Evolutionary conservation across 2,113 vertebrate genomes (phyloP).

Genomic region (Gambusia affinis): DNA sequence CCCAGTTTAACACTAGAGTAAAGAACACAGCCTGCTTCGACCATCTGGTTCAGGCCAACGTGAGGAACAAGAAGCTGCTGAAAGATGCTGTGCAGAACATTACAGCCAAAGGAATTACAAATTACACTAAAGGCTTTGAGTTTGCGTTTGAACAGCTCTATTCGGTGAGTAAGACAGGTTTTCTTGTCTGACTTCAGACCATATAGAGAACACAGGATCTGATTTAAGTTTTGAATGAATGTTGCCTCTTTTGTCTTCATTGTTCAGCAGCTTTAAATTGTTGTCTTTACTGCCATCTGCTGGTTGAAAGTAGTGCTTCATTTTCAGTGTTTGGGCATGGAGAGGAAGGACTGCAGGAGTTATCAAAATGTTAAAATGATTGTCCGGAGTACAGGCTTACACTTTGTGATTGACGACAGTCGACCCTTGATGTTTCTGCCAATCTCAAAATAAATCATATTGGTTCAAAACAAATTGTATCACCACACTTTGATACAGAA

Average conservation of each 20-base stretch:
- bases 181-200: background rate
- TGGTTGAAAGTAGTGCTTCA: conserved; percentile 42
- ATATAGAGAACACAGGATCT: background rate
- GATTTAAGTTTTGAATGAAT: conserved; percentile 28
- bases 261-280: background rate
- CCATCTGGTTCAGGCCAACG: conserved; percentile 97
- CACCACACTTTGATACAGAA: background rate
- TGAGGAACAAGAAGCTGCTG: conserved; percentile 97
- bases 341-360: background rate
- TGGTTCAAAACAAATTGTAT: background rate
- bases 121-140: conserved; percentile 97
- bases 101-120: conserved; percentile 95
- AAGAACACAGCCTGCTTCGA: conserved; percentile 96
- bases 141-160: conserved; percentile 97
- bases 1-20: conserved; percentile 94
- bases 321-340: background rate
- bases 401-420: background rate
- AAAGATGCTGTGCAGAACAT: conserved; percentile 97
- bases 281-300: conserved; percentile 74
- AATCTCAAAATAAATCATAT: background rate
- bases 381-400: too few species aligned
- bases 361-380: background rate
- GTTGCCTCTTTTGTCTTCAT: background rate
- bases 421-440: background rate
- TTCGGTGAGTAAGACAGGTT: conserved; percentile 81